phyloP scores from a whole-genome alignment of 2,888 invertebrate genomes.

The Drosophila antonietae region DNA sequence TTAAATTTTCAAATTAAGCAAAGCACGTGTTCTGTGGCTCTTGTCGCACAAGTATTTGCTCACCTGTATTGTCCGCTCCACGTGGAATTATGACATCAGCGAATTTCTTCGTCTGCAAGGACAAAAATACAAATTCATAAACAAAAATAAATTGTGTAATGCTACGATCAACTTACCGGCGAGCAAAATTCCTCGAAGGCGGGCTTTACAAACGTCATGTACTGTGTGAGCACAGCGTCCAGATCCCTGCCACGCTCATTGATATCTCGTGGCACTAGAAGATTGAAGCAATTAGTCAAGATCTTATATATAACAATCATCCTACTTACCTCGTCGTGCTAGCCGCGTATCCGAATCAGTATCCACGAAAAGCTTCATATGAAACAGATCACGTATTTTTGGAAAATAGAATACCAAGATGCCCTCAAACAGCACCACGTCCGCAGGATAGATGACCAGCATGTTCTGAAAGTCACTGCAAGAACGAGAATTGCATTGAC shows the following conservation, averaged over 20 bases:
- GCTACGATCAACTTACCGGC: constrained; percentile 88
- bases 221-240: constrained; percentile 97
- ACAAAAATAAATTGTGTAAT: neutral
- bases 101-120: constrained; percentile 98
- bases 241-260: constrained; percentile 97
- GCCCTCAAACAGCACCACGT: constrained; percentile 98
- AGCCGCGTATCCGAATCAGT: constrained; percentile 99
- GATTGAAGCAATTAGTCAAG: neutral
- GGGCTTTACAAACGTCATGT: constrained; percentile 99
- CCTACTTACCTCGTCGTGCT: constrained; percentile 93
- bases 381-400: constrained; percentile 96
- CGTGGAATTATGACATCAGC: constrained; percentile 99
- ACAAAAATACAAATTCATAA: neutral
- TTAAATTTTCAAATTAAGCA: constrained; percentile 43
- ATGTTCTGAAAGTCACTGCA: constrained; percentile 87
- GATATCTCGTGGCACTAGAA: constrained; percentile 96
- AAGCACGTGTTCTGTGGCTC: constrained; percentile 28
- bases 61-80: constrained; percentile 98
- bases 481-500: constrained; percentile 46
- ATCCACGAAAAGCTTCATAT: constrained; percentile 99
- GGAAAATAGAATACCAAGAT: constrained; percentile 99
- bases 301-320: neutral
- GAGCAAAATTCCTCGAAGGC: constrained; percentile 99
- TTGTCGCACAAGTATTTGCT: constrained; percentile 78
- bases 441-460: constrained; percentile 95